Percentiles rank a stretch among this genome's conserved stretches.
Evolutionary conservation across 1,140 invertebrate species (phyloP).

Genomic region (Battus philenor): DNA sequence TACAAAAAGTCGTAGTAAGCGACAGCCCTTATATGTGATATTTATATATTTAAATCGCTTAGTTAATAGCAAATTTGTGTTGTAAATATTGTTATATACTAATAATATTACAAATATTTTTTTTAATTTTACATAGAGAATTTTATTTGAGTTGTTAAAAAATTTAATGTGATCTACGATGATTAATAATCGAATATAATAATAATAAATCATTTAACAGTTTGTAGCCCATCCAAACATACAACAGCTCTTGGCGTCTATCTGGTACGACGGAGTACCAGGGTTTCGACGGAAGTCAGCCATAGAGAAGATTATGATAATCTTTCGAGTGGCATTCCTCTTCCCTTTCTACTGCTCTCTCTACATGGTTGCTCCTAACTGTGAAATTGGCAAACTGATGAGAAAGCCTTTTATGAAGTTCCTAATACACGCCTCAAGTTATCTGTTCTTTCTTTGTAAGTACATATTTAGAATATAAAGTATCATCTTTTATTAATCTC

Average conservation of each 20-base stretch:
- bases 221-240: slow-evolving; percentile 96
- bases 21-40: no score
- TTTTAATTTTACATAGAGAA: no score
- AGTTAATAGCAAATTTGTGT: no score
- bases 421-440: slow-evolving; percentile 92
- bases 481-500: no score
- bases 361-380: slow-evolving; percentile 88
- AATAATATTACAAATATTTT: no score
- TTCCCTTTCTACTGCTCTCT: slow-evolving; percentile 91
- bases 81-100: no score
- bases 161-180: no score
- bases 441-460: slow-evolving; percentile 93
- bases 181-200: no score
- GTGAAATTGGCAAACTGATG: slow-evolving; percentile 85
- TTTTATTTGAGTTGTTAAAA: no score
- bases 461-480: slow-evolving; percentile 28
- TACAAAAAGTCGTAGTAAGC: no score
- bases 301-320: slow-evolving; percentile 82
- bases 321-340: slow-evolving; percentile 84
- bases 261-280: slow-evolving; percentile 95
- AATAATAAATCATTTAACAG: no score
- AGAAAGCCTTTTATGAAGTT: slow-evolving; percentile 97
- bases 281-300: slow-evolving; percentile 88
- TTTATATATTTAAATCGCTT: no score
- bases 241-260: slow-evolving; percentile 91